A percentile compares a stretch with the other conserved stretches of the same genome.
phyloP scores from a whole-genome alignment of 2,113 vertebrate genomes.

The Pteropus alecto region DNA sequence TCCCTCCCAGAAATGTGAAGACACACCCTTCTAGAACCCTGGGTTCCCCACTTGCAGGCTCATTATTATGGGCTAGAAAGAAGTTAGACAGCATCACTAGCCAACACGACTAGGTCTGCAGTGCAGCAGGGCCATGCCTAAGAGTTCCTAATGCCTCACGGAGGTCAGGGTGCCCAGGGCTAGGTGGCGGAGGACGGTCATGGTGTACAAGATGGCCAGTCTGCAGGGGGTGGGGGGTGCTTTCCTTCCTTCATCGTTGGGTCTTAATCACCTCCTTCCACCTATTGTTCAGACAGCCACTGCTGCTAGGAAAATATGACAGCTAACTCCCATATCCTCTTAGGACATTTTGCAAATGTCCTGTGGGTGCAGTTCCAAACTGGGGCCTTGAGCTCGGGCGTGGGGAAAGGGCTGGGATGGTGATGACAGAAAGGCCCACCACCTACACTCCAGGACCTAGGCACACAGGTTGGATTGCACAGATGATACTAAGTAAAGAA shows the following conservation, averaged over 20 bases:
- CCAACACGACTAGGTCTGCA: neutral
- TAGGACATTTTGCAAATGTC: neutral
- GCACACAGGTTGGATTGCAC: too few species aligned
- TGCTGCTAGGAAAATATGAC: constrained; percentile 54
- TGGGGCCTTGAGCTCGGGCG: neutral
- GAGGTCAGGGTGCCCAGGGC: neutral
- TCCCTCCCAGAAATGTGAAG: neutral
- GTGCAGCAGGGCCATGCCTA: neutral
- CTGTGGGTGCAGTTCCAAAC: neutral
- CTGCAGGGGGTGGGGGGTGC: neutral
- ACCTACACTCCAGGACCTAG: neutral
- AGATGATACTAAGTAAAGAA: neutral
- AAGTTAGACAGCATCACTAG: neutral
- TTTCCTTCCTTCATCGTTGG: constrained; percentile 71
- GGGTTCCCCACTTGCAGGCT: neutral
- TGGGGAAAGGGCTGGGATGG: fast-evolving
- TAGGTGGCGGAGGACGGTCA: fast-evolving
- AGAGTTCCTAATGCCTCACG: neutral
- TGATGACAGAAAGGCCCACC: neutral
- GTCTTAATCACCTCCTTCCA: constrained; percentile 76
- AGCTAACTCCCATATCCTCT: constrained; percentile 47
- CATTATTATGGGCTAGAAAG: neutral
- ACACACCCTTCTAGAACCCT: neutral
- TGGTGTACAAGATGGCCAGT: neutral
- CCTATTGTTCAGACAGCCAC: constrained; percentile 77